Evolutionary conservation across 2,797 vertebrate genomes (phyloP).

Genomic region (Schizopygopsis pylzovi): DNA sequence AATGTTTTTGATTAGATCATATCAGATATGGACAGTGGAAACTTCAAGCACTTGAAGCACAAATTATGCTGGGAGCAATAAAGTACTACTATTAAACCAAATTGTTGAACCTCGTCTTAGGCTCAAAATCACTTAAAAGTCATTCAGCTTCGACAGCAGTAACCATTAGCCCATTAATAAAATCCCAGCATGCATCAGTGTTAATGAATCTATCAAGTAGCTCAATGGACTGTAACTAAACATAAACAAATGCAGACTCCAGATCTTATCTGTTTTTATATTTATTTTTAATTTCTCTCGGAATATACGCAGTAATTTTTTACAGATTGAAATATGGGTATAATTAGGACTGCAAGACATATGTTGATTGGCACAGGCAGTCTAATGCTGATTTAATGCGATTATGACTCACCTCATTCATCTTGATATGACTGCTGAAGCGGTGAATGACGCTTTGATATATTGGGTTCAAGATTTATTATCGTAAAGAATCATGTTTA

Average conservation of each 20-base stretch:
- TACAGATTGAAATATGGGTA: constrained; percentile 67
- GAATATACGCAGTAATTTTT: constrained; percentile 46
- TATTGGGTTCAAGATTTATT: constrained; percentile 26
- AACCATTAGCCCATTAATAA: constrained; percentile 76
- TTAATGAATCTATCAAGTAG: constrained; percentile 80
- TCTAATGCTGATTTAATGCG: constrained; percentile 64
- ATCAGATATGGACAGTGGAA: constrained; percentile 28
- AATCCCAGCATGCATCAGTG: constrained; percentile 75
- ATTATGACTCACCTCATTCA: constrained; percentile 49
- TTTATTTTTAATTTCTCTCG: constrained; percentile 52
- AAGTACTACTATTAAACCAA: constrained; percentile 52
- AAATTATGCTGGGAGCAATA: constrained; percentile 43
- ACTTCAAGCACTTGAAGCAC: constrained; percentile 12
- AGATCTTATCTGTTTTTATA: constrained; percentile 66
- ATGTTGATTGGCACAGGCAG: constrained; percentile 42
- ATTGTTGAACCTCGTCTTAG: constrained; percentile 64
- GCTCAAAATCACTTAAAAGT: constrained; percentile 35
- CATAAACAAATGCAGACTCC: constrained; percentile 70
- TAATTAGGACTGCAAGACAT: constrained; percentile 65
- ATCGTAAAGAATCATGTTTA: constrained; percentile 39
- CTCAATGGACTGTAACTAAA: constrained; percentile 81
- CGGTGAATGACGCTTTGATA: constrained; percentile 27
- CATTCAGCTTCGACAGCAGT: constrained; percentile 37
- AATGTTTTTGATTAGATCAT: not conserved
- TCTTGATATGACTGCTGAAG: constrained; percentile 38